Base-by-base conservation (phyloP, 1,140 invertebrate genomes). In the Cydia amplana region DNA sequence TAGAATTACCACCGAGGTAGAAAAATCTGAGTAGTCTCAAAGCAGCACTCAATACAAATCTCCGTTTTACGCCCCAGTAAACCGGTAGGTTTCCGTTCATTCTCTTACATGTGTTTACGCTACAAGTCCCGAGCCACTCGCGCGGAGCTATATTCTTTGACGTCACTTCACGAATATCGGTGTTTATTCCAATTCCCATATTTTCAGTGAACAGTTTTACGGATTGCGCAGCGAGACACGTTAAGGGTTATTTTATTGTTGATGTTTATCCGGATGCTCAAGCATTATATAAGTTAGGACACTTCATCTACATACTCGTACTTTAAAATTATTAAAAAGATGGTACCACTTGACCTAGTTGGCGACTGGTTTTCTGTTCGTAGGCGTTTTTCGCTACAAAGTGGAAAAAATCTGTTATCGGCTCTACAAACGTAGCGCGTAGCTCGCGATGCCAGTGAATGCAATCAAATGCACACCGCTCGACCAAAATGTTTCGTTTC, bases 81-180 rank as follows among this genome's bases (percentile, higher is more conserved):
- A 67, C 77, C 76, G 82, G 78, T 76, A 84, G 82, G 84, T 83
- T 82, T 80, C 79, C 77, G 82, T 85, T 86, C 78, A 84, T 86
- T 78, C 78, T 64, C 75, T 80, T 80, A 79, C 77, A 81, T 81
- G 77, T 83, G 77, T 82, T 82, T 80, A 79, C 79, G 67, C 6
- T 65, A 72, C 72, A 25, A 75, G 75, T 73, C 64, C 73, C 74
- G 32, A 73, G 46, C 72, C 74, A 74, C 65, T 74, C 67, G 75
- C 46, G 64, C 43, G 73, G 14, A 55, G 64, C 73, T 72, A 78
- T 80, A 65, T 65, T 74, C 65, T 75, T 75, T 36, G 40, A 25
- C 78, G 77, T 77, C 65, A 40, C 32, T 70, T 70, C 65, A 43
- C 32, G 65, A 70, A 40, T 67, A 67, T 40, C 32, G 32, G 65